Conservation (phyloP, 2,113 vertebrate genomes). For the Cricetomys ansorgei region DNA sequence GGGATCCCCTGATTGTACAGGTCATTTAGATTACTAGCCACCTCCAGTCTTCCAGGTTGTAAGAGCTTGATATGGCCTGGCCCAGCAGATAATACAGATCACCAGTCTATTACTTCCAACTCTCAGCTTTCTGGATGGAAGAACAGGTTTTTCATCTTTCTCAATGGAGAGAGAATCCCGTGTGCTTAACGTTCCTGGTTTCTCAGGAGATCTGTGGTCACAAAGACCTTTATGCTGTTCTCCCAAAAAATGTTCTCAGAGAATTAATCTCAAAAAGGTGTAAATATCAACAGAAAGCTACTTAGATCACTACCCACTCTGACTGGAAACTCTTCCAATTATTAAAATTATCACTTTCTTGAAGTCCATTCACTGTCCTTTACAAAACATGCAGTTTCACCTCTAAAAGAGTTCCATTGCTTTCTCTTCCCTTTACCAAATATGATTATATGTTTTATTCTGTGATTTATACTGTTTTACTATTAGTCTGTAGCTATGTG, state of each 20-base stretch:
- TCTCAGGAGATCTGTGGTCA: no score
- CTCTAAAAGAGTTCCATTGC: background rate
- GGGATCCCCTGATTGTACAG: no score
- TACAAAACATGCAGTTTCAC: constrained; percentile 30
- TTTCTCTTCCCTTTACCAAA: constrained; percentile 44
- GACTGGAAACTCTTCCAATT: background rate
- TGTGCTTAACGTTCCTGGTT: no score
- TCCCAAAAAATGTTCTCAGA: constrained; percentile 12
- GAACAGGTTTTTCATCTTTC: no score
- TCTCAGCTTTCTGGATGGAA: no score
- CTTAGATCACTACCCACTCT: background rate
- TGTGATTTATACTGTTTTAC: background rate
- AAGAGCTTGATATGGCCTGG: no score
- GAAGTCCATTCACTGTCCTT: background rate
- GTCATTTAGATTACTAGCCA: no score
- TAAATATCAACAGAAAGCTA: constrained; percentile 16
- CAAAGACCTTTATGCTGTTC: no score
- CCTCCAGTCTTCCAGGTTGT: no score
- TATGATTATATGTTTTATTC: background rate
- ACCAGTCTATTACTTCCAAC: no score
- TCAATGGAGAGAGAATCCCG: no score
- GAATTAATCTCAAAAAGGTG: background rate
- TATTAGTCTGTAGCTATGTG: background rate
- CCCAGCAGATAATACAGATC: no score
- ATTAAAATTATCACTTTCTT: constrained; percentile 21